These are phyloP conservation scores for Hirundichthys speculiger DNA, from an alignment of 2,113 vertebrate species.

Conservation along the genomic window DNA sequence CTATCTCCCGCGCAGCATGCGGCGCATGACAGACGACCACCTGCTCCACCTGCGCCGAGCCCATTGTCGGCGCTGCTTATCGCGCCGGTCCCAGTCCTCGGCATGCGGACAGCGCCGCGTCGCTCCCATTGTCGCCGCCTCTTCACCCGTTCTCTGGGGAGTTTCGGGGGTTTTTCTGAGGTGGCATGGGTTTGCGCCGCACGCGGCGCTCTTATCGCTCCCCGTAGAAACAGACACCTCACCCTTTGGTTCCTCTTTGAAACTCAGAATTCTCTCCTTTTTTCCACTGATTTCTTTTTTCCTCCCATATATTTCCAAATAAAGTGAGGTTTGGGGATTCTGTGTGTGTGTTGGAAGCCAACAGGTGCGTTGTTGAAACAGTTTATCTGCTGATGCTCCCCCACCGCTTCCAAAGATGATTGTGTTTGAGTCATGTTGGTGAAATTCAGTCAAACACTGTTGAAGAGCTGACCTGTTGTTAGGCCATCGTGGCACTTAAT, in stretches of 20 bases:
- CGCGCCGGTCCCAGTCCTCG: constrained; percentile 54
- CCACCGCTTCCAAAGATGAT: not conserved
- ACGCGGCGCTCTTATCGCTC: constrained; percentile 53
- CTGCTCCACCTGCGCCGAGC: constrained; percentile 63
- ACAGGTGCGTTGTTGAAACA: constrained; percentile 17
- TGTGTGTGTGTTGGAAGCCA: not conserved
- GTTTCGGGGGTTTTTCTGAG: not conserved
- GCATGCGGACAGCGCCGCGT: constrained; percentile 47
- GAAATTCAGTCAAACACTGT: not conserved
- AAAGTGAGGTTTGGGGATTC: too few relatives aligned
- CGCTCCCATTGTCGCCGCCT: constrained; percentile 56
- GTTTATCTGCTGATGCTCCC: constrained; percentile 4
- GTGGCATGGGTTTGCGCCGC: not conserved
- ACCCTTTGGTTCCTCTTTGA: constrained; percentile 18
- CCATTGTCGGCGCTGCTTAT: constrained; percentile 72
- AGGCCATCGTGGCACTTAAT: too few relatives aligned
- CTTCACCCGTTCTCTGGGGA: constrained; percentile 18
- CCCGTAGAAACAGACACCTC: constrained; percentile 55
- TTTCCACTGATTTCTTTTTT: not conserved
- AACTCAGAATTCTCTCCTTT: not conserved
- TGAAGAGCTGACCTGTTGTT: constrained; percentile 7
- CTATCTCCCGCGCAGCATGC: constrained; percentile 48
- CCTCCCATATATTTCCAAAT: not conserved
- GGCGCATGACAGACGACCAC: constrained; percentile 64
- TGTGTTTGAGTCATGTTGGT: too few relatives aligned